phyloP scores from a whole-genome alignment of 2,888 invertebrate genomes.

The Fissipunctia ypsillon region DNA sequence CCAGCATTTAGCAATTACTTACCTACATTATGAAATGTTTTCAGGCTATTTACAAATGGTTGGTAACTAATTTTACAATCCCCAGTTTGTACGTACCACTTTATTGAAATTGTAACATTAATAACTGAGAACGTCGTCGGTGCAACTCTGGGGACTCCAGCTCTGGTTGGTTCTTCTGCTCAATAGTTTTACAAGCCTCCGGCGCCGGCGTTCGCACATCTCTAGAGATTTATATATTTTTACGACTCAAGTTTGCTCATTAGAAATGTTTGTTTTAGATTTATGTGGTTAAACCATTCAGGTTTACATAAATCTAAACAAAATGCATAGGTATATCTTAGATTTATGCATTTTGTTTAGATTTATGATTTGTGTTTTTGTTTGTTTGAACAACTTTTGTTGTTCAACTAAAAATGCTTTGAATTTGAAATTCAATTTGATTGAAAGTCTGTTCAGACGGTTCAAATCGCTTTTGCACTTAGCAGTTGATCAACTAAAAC shows the following conservation, averaged over 20 bases:
- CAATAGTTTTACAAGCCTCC: slow-evolving; percentile 70
- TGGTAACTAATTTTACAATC: slow-evolving; percentile 16
- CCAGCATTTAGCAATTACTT: neutral
- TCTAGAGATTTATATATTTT: slow-evolving; percentile 21
- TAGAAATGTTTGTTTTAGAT: slow-evolving; percentile 1
- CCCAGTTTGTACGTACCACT: slow-evolving; percentile 28
- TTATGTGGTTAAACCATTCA: neutral
- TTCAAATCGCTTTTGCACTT: too few relatives aligned
- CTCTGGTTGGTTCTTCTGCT: slow-evolving; percentile 60
- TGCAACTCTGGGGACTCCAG: slow-evolving; percentile 37
- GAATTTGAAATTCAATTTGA: too few relatives aligned
- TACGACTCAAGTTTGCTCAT: slow-evolving; percentile 5
- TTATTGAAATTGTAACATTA: slow-evolving; percentile 42
- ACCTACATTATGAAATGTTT: slow-evolving; percentile 1
- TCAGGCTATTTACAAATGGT: slow-evolving; percentile 11
- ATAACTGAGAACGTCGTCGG: slow-evolving; percentile 26
- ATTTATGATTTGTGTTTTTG: too few relatives aligned
- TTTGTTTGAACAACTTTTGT: too few relatives aligned
- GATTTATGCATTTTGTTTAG: too few relatives aligned
- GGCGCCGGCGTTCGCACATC: slow-evolving; percentile 53
- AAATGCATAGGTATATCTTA: too few relatives aligned
- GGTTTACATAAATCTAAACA: slow-evolving; percentile 2
- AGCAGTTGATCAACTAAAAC: too few relatives aligned
- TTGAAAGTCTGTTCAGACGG: too few relatives aligned
- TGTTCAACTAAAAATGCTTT: too few relatives aligned